Conservation (phyloP, 1,140 invertebrate genomes). For the Temnothorax nylanderi region DNA sequence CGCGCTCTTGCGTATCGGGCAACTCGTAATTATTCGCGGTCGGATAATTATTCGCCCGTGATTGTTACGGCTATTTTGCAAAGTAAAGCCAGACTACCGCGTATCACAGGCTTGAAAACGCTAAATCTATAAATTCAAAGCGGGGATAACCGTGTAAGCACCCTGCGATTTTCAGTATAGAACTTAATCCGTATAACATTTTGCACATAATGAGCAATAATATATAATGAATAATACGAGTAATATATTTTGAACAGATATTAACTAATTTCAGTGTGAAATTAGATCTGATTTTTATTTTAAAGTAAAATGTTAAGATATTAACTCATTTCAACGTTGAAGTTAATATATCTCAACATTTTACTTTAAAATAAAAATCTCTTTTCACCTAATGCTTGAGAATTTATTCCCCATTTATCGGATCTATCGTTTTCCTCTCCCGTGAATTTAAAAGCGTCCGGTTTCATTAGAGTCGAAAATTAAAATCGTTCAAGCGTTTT, state of each 20-base stretch:
- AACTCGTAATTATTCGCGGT: conserved; percentile 40
- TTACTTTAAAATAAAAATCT: background rate
- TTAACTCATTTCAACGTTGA: background rate
- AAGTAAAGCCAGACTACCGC: background rate
- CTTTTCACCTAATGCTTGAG: background rate
- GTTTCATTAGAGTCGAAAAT: background rate
- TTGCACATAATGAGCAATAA: background rate
- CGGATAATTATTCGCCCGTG: conserved; percentile 18
- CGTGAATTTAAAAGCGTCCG: background rate
- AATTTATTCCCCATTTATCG: background rate
- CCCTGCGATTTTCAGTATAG: background rate
- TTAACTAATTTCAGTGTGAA: background rate
- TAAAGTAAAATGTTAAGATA: background rate
- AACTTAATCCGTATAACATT: background rate
- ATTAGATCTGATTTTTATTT: no score
- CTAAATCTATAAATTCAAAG: conserved; percentile 6
- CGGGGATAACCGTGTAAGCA: background rate
- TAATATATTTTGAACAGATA: background rate
- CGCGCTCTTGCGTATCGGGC: conserved; percentile 7
- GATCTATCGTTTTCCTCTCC: background rate
- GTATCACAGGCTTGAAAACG: background rate
- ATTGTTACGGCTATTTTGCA: conserved; percentile 5
- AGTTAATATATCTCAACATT: background rate
- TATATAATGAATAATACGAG: background rate
- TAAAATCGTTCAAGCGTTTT: conserved; percentile 13